phyloP scores from a whole-genome alignment of 2,888 invertebrate species.

The Nymphalis polychloros region DNA sequence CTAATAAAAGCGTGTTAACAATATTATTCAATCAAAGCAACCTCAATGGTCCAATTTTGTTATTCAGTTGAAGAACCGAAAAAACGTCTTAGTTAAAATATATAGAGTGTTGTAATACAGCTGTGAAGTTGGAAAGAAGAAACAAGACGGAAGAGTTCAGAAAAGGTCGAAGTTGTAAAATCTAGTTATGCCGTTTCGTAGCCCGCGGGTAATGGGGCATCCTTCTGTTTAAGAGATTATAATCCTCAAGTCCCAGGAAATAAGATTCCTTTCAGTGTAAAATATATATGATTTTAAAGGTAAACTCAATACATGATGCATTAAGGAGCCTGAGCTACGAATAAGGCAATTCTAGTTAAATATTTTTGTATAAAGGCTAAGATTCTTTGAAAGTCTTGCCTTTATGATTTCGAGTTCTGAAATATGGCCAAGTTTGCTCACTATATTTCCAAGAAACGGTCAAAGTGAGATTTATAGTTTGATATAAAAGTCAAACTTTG shows the following conservation, averaged over 20 bases:
- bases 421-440: not conserved
- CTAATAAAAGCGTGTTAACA: no score
- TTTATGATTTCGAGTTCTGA: not conserved
- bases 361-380: not conserved
- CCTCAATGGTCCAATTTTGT: no score
- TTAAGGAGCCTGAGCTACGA: conserved; percentile 8
- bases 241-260: not conserved
- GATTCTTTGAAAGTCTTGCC: not conserved
- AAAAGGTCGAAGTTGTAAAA: conserved; percentile 23
- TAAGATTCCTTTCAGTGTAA: conserved; percentile 1
- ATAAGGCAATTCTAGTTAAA: conserved; percentile 7
- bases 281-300: not conserved
- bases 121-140: conserved; percentile 18
- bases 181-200: conserved; percentile 18
- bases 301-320: conserved; percentile 7
- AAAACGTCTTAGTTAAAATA: not conserved
- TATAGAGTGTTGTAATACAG: conserved; percentile 6
- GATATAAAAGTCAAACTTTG: conserved; percentile 1
- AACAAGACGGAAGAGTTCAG: conserved; percentile 17
- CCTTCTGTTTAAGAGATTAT: not conserved
- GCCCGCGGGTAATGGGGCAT: conserved; percentile 13
- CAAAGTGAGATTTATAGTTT: conserved; percentile 9
- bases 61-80: no score
- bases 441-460: not conserved
- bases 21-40: no score